Conservation (phyloP, 1,140 invertebrate genomes). For the Spodoptera litura region DNA sequence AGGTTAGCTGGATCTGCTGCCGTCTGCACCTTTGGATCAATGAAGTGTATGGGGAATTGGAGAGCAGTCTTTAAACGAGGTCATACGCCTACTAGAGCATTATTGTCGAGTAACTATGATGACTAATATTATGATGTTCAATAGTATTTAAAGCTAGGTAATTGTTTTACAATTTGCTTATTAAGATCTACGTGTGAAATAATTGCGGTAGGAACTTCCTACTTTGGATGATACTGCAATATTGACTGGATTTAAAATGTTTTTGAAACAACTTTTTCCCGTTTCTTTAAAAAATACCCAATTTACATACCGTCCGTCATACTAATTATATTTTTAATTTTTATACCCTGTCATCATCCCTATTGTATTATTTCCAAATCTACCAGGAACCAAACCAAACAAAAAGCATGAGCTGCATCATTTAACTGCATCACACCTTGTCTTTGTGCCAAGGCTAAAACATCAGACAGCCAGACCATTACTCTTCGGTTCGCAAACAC, state of each 20-base stretch:
- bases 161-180: conserved; percentile 10
- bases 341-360: too few species aligned
- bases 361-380: too few species aligned
- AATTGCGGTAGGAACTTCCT: too few species aligned
- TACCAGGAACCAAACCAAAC: not conserved
- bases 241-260: too few species aligned
- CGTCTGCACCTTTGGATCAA: not conserved
- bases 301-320: too few species aligned
- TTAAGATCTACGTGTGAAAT: not conserved
- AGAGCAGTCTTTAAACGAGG: conserved; percentile 26
- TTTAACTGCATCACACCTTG: conserved; percentile 18
- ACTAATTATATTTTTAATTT: too few species aligned
- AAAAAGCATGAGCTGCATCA: not conserved
- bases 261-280: too few species aligned
- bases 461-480: not conserved
- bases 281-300: too few species aligned
- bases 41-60: not conserved
- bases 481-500: conserved; percentile 23
- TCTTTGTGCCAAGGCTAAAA: conserved; percentile 17
- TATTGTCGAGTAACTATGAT: not conserved
- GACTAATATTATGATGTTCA: conserved; percentile 26
- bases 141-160: conserved; percentile 3
- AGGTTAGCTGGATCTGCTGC: too few species aligned
- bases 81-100: conserved; percentile 16
- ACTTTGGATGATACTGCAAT: too few species aligned